Percentiles rank a stretch among this genome's conserved stretches.
phyloP scores from a whole-genome alignment of 2,113 vertebrate species.

The Paradoxurus hermaphroditus region DNA sequence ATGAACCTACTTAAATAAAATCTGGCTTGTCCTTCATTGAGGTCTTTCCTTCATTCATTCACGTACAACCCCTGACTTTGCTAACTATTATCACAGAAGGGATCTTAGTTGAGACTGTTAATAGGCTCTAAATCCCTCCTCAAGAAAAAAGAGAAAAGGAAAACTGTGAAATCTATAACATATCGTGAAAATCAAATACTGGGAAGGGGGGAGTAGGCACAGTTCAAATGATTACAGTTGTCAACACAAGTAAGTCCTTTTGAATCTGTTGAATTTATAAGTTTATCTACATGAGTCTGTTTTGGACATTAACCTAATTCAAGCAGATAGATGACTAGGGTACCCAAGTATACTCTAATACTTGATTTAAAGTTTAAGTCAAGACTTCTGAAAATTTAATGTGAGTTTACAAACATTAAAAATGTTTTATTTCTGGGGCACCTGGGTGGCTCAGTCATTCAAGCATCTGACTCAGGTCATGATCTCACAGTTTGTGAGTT shows the following conservation, averaged over 20 bases:
- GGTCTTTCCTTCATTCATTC: neutral
- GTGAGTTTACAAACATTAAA: neutral
- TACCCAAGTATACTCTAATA: neutral
- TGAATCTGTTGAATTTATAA: neutral
- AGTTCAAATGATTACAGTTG: neutral
- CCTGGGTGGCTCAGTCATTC: too few species aligned
- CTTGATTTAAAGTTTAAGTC: constrained; percentile 16
- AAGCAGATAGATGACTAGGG: neutral
- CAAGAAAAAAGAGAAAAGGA: neutral
- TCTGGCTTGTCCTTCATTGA: neutral
- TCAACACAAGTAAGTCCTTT: neutral
- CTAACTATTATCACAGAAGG: neutral
- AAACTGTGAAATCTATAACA: neutral
- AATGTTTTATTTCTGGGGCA: too few species aligned
- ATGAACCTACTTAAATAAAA: neutral
- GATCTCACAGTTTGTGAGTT: too few species aligned
- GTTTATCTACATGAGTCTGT: neutral
- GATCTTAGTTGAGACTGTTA: neutral
- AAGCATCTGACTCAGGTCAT: too few species aligned
- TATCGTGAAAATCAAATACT: neutral
- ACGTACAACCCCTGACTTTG: neutral
- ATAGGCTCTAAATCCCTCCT: neutral
- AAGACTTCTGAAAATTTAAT: neutral
- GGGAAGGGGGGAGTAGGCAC: neutral
- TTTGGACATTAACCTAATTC: neutral